Evolutionary conservation across 1,140 invertebrate species (phyloP).

Genomic region (Ceratina japonica): DNA sequence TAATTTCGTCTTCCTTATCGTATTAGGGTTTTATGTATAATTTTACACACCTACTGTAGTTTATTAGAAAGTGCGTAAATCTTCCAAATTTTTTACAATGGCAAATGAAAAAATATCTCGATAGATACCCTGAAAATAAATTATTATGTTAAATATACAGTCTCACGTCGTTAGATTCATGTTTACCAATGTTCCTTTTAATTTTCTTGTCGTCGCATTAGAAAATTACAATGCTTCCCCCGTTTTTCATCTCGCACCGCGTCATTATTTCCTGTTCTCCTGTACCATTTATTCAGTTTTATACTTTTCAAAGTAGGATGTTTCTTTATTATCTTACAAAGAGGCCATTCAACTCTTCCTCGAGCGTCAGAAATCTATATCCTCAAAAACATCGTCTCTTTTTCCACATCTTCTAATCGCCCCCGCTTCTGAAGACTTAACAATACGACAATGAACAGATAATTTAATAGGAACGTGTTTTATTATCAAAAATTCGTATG

Average conservation of each 20-base stretch:
- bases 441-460: slow-evolving; percentile 60
- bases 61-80: slow-evolving; percentile 45
- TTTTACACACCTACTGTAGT: slow-evolving; percentile 52
- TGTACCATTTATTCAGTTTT: background rate
- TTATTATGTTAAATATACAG: slow-evolving; percentile 47
- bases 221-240: slow-evolving; percentile 31
- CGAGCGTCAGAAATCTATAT: slow-evolving; percentile 19
- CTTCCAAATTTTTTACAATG: slow-evolving; percentile 39
- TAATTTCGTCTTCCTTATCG: background rate
- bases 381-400: slow-evolving; percentile 1
- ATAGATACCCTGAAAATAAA: slow-evolving; percentile 49
- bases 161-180: slow-evolving; percentile 41
- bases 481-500: slow-evolving; percentile 64
- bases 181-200: slow-evolving; percentile 37
- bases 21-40: slow-evolving; percentile 62
- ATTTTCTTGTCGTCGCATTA: slow-evolving; percentile 28
- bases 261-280: background rate
- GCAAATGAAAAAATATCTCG: slow-evolving; percentile 47
- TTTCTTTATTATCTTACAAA: slow-evolving; percentile 52
- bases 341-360: slow-evolving; percentile 56
- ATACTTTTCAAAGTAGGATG: slow-evolving; percentile 20
- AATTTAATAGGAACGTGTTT: slow-evolving; percentile 64
- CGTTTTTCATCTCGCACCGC: slow-evolving; percentile 12
- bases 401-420: slow-evolving; percentile 23
- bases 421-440: slow-evolving; percentile 51